These are phyloP conservation scores for Vanessa cardui DNA, from an alignment of 2,888 invertebrate species.

Conservation along the genomic window DNA sequence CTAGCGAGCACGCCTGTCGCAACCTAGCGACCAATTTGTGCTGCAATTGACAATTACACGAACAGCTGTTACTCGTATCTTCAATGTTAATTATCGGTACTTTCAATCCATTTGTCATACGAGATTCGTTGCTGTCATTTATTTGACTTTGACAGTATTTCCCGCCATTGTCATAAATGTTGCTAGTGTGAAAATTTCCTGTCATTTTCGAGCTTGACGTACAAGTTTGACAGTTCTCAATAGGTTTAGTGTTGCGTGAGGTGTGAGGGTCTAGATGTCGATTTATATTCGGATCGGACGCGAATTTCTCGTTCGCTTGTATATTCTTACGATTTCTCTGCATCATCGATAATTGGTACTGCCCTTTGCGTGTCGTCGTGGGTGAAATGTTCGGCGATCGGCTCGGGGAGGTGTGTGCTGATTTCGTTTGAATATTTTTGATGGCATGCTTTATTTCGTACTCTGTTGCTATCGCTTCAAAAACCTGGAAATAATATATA, in stretches of 20 bases:
- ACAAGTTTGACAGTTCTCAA: neutral
- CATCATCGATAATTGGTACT: constrained; percentile 71
- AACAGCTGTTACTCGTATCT: constrained; percentile 28
- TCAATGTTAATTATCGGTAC: constrained; percentile 37
- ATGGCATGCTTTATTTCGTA: constrained; percentile 62
- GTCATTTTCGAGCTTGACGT: neutral
- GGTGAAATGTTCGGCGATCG: constrained; percentile 65
- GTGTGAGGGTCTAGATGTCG: constrained; percentile 39
- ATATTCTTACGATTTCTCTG: constrained; percentile 58
- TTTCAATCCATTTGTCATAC: constrained; percentile 36
- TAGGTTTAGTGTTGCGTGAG: neutral
- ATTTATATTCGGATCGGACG: constrained; percentile 71
- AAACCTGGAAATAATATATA: constrained; percentile 56
- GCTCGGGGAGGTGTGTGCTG: constrained; percentile 62
- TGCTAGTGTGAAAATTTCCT: constrained; percentile 41
- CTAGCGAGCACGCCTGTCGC: constrained; percentile 66
- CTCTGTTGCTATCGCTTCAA: constrained; percentile 75
- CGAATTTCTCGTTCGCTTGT: constrained; percentile 60
- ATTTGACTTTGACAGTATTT: constrained; percentile 33
- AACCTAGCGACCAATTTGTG: constrained; percentile 65
- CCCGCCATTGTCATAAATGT: constrained; percentile 40
- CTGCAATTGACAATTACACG: constrained; percentile 51
- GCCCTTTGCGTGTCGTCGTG: constrained; percentile 57
- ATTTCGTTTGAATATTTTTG: constrained; percentile 47
- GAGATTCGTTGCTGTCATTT: constrained; percentile 18